Conservation (phyloP, 2,888 invertebrate genomes). For the Encarsia formosa region DNA sequence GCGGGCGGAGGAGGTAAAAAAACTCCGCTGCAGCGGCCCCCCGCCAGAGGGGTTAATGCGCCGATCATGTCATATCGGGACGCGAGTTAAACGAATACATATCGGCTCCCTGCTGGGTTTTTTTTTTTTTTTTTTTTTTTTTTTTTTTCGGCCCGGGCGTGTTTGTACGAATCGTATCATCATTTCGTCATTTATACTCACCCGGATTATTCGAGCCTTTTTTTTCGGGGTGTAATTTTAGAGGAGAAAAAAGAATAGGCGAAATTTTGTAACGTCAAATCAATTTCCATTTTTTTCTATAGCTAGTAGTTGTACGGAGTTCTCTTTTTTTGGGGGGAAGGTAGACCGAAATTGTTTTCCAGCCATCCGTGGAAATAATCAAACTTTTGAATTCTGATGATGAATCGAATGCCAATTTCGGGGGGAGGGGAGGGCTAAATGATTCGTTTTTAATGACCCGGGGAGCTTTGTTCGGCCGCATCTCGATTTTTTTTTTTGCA, state of each 20-base stretch:
- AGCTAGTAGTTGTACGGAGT: neutral
- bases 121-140: neutral
- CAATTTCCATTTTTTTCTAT: neutral
- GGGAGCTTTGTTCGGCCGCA: too few relatives aligned
- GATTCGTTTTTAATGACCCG: too few relatives aligned
- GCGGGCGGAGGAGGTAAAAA: constrained; percentile 39
- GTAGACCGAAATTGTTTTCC: too few relatives aligned
- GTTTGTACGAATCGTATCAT: constrained; percentile 11
- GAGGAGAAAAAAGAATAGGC: neutral
- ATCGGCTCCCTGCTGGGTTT: constrained; percentile 11
- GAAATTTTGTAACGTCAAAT: too few relatives aligned
- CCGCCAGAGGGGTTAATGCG: constrained; percentile 48
- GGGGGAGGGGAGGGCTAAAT: too few relatives aligned
- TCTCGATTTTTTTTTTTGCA: too few relatives aligned
- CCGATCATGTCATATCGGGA: constrained; percentile 51
- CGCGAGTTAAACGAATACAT: constrained; percentile 46
- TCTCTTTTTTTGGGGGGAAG: too few relatives aligned
- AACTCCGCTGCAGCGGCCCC: too few relatives aligned
- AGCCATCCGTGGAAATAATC: too few relatives aligned
- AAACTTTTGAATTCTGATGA: too few relatives aligned
- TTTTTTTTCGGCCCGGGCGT: constrained; percentile 2
- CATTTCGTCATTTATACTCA: constrained; percentile 24
- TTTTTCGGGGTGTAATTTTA: neutral
- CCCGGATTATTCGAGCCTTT: neutral
- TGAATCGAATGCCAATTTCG: too few relatives aligned